Percentiles rank a stretch among this genome's conserved stretches.
These are phyloP conservation scores for Sandelia bainsii DNA, from an alignment of 2,797 vertebrate genomes.

Conservation along the genomic window DNA sequence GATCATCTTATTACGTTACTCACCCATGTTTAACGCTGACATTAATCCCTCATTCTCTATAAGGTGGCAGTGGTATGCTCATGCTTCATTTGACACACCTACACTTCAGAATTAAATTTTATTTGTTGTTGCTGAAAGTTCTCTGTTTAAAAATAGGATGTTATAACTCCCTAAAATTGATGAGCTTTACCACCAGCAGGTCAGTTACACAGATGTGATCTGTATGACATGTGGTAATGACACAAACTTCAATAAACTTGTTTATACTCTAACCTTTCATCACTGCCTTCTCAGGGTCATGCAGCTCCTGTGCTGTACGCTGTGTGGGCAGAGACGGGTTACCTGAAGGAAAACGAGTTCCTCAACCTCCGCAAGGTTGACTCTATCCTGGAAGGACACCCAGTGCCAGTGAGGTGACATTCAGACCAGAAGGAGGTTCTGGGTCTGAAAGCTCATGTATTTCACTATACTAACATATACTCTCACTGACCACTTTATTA, in stretches of 20 bases:
- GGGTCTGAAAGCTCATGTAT: not conserved
- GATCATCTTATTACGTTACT: not conserved
- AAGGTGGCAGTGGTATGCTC: not conserved
- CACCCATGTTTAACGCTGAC: not conserved
- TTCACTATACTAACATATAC: not conserved
- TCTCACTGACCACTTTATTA: no score
- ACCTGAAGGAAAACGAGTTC: slow-evolving; percentile 91
- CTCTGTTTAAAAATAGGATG: no score
- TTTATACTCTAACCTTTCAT: slow-evolving; percentile 9
- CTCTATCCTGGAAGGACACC: slow-evolving; percentile 94
- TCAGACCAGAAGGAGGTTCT: slow-evolving; percentile 22
- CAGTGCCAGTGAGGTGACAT: slow-evolving; percentile 89
- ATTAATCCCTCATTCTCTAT: not conserved
- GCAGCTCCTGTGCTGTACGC: slow-evolving; percentile 94
- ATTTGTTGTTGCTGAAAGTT: no score
- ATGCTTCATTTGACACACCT: not conserved
- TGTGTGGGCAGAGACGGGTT: slow-evolving; percentile 93
- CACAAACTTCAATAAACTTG: not conserved
- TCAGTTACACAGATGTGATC: not conserved
- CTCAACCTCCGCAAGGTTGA: slow-evolving; percentile 92
- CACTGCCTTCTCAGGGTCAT: slow-evolving; percentile 85
- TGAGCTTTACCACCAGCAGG: no score
- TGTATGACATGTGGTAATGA: not conserved
- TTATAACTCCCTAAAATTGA: not conserved
- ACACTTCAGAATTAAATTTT: not conserved